Evolutionary conservation across 2,888 invertebrate species (phyloP), one percentile per base, ranked within the genome.

Genomic region (Anaspis maculata): DNA sequence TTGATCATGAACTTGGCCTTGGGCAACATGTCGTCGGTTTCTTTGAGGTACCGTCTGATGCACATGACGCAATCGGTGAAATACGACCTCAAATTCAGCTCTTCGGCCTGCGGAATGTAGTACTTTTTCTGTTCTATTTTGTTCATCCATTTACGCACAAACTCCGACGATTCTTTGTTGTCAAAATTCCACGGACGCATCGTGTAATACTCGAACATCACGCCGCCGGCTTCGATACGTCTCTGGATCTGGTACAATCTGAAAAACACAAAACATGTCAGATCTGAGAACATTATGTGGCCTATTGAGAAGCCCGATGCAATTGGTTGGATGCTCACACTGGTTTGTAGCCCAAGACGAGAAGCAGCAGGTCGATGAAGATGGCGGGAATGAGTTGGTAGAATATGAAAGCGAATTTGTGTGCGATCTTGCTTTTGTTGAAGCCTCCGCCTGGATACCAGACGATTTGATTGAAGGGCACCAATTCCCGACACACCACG

Each of bases 371-470:
- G 59, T 97, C 97, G 15, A 90, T 73, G 29, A 92, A 62, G 31
- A 91, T 70, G 1, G 96, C 96, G 0, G 96, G 96, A 30, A 94
- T 66, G 70, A 87, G 79, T 66, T 97, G 97, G 66, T 90, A 90
- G 32, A 94, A 69, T 32, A 91, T 62, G 41, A 86, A 76, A 60
- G 86, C 87, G 39, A 91, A 73, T 54, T 82, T 81, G 66, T 95
- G 90, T 38, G 82, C 56, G 2, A 82, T 57, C 15, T 81, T 75
- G 28, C 77, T 81, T 44, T 76, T 81, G 56, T 88, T 88, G 81
- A 89, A 85, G 0, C 82, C 83, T 2, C 89, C 89, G 2, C 86
- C 86, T 0, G 90, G 90, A 61, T 51, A 76, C 88, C 89, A 83
- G 50, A 81, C 75, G 1, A 90, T 82, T 2, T 83, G 80, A 49